Evolutionary conservation across 2,113 vertebrate species (phyloP).

Genomic region (Hipposideros armiger): DNA sequence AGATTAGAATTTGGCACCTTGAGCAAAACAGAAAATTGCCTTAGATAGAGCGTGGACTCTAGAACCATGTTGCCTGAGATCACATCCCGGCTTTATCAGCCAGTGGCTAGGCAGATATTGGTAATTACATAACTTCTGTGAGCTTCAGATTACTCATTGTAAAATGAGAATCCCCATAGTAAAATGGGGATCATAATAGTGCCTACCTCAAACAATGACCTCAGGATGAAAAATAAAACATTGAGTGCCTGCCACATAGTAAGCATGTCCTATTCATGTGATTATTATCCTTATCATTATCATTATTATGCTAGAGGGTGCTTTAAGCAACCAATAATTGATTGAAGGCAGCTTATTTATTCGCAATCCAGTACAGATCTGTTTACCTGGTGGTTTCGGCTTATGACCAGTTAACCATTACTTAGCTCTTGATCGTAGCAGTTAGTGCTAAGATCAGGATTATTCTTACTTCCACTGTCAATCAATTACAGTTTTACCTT

Average conservation of each 20-base stretch:
- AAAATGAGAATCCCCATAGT: background rate
- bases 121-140: background rate
- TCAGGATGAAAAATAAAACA: background rate
- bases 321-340: background rate
- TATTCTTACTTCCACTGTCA: background rate
- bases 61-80: background rate
- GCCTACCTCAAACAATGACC: background rate
- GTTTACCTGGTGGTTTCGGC: background rate
- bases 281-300: background rate
- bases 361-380: background rate
- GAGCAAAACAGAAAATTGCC: background rate
- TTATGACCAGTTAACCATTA: background rate
- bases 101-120: background rate
- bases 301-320: background rate
- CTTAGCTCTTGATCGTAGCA: background rate
- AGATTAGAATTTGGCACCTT: background rate
- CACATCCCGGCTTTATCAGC: background rate
- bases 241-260: background rate
- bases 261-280: background rate
- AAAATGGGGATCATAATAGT: background rate
- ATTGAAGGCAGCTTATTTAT: background rate
- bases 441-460: background rate
- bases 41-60: background rate
- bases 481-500: background rate
- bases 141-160: background rate